Evolutionary conservation across 2,797 vertebrate species (phyloP).

Genomic region (Agapornis canus): DNA sequence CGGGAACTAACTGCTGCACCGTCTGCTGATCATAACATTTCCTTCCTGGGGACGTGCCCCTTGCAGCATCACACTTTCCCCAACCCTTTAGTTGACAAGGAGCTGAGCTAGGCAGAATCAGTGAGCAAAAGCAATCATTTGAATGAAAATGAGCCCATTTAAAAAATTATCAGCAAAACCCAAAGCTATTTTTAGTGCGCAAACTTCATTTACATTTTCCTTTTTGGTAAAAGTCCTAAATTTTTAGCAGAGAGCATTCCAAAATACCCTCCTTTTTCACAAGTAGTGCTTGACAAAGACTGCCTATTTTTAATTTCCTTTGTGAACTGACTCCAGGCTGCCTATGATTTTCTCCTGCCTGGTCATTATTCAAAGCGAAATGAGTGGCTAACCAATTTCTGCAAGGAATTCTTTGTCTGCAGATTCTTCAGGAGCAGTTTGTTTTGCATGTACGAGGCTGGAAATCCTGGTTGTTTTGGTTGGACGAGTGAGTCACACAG

Average conservation of each 20-base stretch:
- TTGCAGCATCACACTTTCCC: background rate
- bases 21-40: background rate
- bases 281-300: slow-evolving; percentile 37
- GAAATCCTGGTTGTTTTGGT: slow-evolving; percentile 55
- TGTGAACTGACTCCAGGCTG: slow-evolving; percentile 48
- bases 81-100: background rate
- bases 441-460: slow-evolving; percentile 56
- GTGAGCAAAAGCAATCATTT: background rate
- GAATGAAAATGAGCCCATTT: background rate
- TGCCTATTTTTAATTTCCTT: slow-evolving; percentile 67
- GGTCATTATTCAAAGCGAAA: slow-evolving; percentile 60
- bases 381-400: slow-evolving; percentile 56
- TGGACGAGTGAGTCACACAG: slow-evolving; percentile 19
- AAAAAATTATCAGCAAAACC: slow-evolving; percentile 39
- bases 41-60: background rate
- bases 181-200: slow-evolving; percentile 60
- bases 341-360: slow-evolving; percentile 59
- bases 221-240: slow-evolving; percentile 49
- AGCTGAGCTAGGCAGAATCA: slow-evolving; percentile 39
- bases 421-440: slow-evolving; percentile 65
- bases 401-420: slow-evolving; percentile 69
- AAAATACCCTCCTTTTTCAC: slow-evolving; percentile 26
- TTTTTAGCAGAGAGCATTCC: slow-evolving; percentile 42
- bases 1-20: background rate
- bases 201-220: slow-evolving; percentile 56